Evolutionary conservation across 2,797 vertebrate genomes (phyloP).

Genomic region (Alfaro cultratus): DNA sequence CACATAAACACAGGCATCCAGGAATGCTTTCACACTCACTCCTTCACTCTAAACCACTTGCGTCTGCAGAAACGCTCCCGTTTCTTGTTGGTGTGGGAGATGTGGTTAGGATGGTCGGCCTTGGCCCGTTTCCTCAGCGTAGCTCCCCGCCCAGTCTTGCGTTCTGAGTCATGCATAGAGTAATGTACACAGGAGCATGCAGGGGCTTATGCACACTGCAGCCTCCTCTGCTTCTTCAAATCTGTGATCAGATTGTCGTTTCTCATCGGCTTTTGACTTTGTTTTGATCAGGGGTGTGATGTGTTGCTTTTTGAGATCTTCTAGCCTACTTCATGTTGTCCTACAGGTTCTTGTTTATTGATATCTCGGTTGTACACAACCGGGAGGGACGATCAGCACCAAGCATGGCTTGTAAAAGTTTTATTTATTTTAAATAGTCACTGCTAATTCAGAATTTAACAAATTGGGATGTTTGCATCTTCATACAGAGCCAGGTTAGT

Average conservation of each 20-base stretch:
- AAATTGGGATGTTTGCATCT: background rate
- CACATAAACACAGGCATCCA: constrained; percentile 40
- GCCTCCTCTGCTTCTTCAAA: constrained; percentile 11
- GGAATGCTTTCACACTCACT: constrained; percentile 44
- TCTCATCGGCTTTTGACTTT: background rate
- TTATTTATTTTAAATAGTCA: background rate
- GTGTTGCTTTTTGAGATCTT: background rate
- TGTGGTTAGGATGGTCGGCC: constrained; percentile 32
- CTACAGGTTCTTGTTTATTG: background rate
- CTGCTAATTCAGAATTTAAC: background rate
- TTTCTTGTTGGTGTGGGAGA: constrained; percentile 31
- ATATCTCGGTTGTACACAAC: background rate
- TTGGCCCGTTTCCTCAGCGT: constrained; percentile 37
- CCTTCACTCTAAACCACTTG: constrained; percentile 41
- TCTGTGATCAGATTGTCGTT: background rate
- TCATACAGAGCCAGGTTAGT: background rate
- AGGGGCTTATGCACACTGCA: constrained; percentile 13
- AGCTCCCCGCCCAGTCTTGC: constrained; percentile 28
- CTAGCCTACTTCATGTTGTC: background rate
- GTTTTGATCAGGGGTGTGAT: too few species aligned
- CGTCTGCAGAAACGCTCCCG: constrained; percentile 45
- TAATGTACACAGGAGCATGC: constrained; percentile 36
- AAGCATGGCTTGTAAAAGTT: background rate
- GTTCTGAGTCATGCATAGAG: constrained; percentile 34
- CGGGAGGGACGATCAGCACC: background rate